phyloP scores from a whole-genome alignment of 2,797 vertebrate species.

The Eulemur albifrons region DNA sequence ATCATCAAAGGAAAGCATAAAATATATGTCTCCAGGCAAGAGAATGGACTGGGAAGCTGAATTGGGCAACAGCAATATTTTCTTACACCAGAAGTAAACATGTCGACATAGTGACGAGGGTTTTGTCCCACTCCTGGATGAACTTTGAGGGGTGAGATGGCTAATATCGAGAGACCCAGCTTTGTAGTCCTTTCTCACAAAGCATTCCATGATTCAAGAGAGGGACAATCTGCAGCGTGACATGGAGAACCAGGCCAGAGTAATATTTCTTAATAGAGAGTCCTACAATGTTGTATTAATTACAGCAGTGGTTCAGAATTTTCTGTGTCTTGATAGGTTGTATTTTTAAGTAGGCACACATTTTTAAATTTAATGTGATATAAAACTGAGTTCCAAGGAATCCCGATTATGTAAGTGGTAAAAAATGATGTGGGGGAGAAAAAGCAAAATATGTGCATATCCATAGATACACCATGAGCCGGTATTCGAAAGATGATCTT shows the following conservation, averaged over 20 bases:
- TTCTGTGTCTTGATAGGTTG: conserved; percentile 48
- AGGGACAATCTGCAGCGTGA: conserved; percentile 51
- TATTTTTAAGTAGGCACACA: conserved; percentile 46
- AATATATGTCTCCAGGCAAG: conserved; percentile 61
- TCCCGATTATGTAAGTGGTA: conserved; percentile 38
- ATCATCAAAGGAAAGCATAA: conserved; percentile 72
- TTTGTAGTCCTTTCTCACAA: conserved; percentile 50
- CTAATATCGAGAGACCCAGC: conserved; percentile 21
- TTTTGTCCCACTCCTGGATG: conserved; percentile 67
- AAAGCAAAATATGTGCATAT: neutral
- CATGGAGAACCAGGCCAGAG: conserved; percentile 64
- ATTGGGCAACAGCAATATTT: conserved; percentile 51
- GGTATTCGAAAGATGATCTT: conserved; percentile 6
- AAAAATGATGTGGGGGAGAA: conserved; percentile 46
- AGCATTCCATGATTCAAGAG: conserved; percentile 43
- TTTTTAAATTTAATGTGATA: conserved; percentile 58
- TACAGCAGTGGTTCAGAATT: conserved; percentile 50
- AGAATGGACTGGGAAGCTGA: neutral
- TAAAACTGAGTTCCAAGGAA: conserved; percentile 44
- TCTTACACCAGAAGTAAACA: conserved; percentile 58
- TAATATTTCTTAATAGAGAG: conserved; percentile 69
- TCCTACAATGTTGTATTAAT: conserved; percentile 26
- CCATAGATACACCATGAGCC: neutral
- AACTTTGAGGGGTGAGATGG: conserved; percentile 54
- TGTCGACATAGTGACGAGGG: conserved; percentile 19